Evolutionary conservation across 30 jellyfish, hydroid and myxozoan genomes (phyloP).

Genomic region (Catostylus mosaicus): DNA sequence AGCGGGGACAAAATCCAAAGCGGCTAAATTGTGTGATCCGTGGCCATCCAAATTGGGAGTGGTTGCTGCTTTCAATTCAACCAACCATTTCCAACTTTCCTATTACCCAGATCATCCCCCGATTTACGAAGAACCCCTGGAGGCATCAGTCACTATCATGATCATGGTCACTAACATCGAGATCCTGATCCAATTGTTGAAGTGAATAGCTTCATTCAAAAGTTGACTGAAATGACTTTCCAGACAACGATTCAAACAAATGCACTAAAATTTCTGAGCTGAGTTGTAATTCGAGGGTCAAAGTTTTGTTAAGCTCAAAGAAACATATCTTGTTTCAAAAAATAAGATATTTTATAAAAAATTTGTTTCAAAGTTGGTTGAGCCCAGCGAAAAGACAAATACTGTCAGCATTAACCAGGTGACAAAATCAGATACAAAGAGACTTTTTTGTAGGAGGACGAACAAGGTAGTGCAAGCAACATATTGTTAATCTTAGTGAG

Average conservation of each 20-base stretch:
- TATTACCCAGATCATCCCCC: no score
- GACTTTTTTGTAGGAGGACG: neutral
- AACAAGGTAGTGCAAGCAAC: neutral
- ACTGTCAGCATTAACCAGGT: neutral
- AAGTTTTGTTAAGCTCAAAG: neutral
- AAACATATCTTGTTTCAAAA: neutral
- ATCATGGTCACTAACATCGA: no score
- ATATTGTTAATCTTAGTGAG: neutral
- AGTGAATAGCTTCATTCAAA: neutral
- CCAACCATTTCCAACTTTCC: no score
- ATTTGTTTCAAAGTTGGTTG: neutral
- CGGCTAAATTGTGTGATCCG: no score
- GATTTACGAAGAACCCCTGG: no score
- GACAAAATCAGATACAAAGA: neutral
- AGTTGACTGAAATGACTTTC: neutral
- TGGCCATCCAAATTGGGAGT: no score
- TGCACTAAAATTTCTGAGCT: neutral
- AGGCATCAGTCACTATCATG: no score
- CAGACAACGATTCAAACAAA: neutral
- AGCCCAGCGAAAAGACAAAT: neutral
- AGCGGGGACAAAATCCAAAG: no score
- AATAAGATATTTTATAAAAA: neutral
- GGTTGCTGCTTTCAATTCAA: no score
- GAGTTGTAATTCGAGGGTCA: neutral
- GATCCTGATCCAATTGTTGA: neutral